Evolutionary conservation across 2,888 invertebrate species (phyloP), one percentile per base, ranked within the genome.

Genomic region (Leptinotarsa juncta): DNA sequence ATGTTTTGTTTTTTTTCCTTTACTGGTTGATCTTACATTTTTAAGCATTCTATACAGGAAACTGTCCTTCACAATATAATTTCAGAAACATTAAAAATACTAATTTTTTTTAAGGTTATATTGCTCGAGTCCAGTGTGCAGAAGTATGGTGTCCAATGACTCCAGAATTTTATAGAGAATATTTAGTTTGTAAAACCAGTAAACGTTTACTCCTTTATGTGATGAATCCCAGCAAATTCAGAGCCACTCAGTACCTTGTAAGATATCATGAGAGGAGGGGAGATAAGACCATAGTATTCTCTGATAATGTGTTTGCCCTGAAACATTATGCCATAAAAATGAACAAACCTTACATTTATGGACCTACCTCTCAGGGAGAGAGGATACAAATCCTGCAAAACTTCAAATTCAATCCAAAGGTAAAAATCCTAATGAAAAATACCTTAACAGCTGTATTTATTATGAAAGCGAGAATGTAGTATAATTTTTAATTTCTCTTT

Each of bases 131-230:
- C 32, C 99, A 99, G 89, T 99, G 99, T 89, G 99, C 99, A 0
- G 99, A 99, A 90, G 98, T 98, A 20, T 99, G 99, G 99, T 99
- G 99, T 86, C 98, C 98, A 26, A 99, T 99, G 99, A 95, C 97
- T 3, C 97, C 99, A 0, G 99, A 99, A 90, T 99, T 99, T 89
- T 99, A 98, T 89, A 91, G 97, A 71, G 99, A 99, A 88, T 99
- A 99, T 88, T 91, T 99, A 57, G 92, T 94, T 74, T 95, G 96
- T 82, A 96, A 94, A 88, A 95, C 96, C 69, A 95, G 94, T 82
- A 97, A 97, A 87, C 95, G 96, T 87, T 91, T 98, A 91, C 91
- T 99, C 57, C 90, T 99, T 12, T 98, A 97, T 87, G 98, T 98
- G 3, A 99, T 99, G 98, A 99, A 99, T 88, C 99, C 99, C 2